Evolutionary conservation across 2,113 vertebrate genomes (phyloP).

Genomic region (Calidris pygmaea): DNA sequence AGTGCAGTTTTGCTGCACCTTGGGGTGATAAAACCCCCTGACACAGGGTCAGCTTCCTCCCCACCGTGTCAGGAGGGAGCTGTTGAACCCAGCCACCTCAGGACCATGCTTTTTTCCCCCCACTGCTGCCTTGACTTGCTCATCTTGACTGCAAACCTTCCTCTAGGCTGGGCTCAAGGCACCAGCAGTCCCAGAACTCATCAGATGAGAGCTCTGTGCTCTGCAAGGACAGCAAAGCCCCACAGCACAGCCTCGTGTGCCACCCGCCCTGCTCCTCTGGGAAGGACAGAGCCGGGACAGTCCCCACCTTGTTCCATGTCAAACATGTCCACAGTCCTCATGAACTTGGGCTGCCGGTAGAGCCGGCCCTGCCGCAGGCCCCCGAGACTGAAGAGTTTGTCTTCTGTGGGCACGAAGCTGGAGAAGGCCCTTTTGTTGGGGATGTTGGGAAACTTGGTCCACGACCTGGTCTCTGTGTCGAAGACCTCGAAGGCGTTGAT

Average conservation of each 20-base stretch:
- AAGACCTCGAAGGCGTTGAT: constrained; percentile 92
- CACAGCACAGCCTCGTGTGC: neutral
- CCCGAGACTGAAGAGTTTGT: constrained; percentile 88
- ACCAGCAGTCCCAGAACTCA: neutral
- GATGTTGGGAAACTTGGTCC: constrained; percentile 87
- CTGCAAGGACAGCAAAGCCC: neutral
- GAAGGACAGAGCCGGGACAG: neutral
- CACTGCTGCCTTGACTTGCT: neutral
- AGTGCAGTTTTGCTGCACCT: neutral
- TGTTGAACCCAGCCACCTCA: neutral
- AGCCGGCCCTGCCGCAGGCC: constrained; percentile 90
- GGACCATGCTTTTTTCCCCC: rapidly evolving
- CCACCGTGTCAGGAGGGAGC: neutral
- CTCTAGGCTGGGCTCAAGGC: neutral
- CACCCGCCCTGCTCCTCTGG: neutral
- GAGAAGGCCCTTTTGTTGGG: constrained; percentile 93
- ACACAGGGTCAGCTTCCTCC: neutral
- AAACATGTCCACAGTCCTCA: constrained; percentile 92
- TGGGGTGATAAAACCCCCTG: neutral
- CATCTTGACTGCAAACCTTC: neutral
- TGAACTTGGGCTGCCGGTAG: constrained; percentile 95
- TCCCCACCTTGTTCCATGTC: constrained; percentile 88
- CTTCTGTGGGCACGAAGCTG: constrained; percentile 84
- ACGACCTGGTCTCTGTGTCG: constrained; percentile 87
- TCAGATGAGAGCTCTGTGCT: neutral